Evolutionary conservation across 2,797 vertebrate species (phyloP), one percentile per base, ranked within the genome.

Genomic region (Prionace glauca): DNA sequence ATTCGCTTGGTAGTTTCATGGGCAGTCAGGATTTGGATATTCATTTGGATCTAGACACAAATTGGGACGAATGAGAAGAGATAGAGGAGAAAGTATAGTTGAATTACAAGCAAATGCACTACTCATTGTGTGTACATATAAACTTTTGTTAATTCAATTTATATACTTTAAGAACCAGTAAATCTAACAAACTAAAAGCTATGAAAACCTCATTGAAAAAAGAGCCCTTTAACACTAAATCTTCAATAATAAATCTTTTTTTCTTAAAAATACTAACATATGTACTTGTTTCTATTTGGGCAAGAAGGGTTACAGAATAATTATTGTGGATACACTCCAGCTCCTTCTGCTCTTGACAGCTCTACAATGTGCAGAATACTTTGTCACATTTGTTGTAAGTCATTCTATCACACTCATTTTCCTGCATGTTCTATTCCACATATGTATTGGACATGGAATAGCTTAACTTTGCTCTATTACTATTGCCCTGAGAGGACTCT

Each of bases 361-460:
- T 97, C 97, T 96, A 96, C 97, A 97, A 56, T 96, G 96, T 98
- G 97, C 97, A 97, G 97, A 97, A 96, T 98, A 96, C 97, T 97
- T 97, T 98, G 97, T 98, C 97, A 97, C 96, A 97, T 98, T 96
- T 98, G 97, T 97, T 98, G 97, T 98, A 98, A 98, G 97, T 98
- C 97, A 96, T 96, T 67, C 96, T 96, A 96, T 95, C 96, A 96
- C 72, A 29, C 97, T 96, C 97, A 96, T 96, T 95, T 96, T 96
- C 96, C 96, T 96, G 96, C 96, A 96, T 96, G 96, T 96, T 90
- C n/a, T 69, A 77, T 16, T 74, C 62, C 36, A 20, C 26, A 77
- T 74, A 56, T 96, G 71, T 96, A 0, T 96, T 96, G 4, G 62
- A 95, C 93, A 94, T 95, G 10, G 96, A 79, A 95, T 91, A 50